A percentile compares a stretch with the other conserved stretches of the same genome.
phyloP scores from a whole-genome alignment of 2,797 vertebrate genomes.

The Sebastes reedi region DNA sequence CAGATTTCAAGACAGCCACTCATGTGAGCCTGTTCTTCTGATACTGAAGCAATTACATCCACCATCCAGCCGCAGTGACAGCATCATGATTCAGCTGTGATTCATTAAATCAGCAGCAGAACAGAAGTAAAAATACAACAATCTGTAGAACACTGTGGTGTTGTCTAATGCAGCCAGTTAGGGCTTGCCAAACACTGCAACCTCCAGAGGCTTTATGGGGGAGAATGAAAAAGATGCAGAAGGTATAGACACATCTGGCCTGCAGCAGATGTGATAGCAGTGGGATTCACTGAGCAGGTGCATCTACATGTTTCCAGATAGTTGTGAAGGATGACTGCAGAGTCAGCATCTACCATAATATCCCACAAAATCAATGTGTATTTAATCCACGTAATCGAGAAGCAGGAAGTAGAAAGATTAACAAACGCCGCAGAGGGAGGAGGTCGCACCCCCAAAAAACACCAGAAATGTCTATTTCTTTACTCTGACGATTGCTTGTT shows the following conservation, averaged over 20 bases:
- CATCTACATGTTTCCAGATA: background rate
- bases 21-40: background rate
- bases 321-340: background rate
- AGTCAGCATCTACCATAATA: background rate
- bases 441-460: no score
- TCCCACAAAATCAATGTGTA: no score
- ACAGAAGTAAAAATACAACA: background rate
- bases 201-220: background rate
- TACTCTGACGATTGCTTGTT: no score
- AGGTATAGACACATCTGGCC: background rate
- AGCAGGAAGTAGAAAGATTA: accelerated
- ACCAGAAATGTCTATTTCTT: accelerated
- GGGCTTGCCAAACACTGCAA: background rate
- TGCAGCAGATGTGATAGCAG: background rate
- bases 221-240: no score
- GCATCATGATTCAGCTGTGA: background rate
- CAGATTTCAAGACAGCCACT: background rate
- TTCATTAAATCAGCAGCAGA: background rate
- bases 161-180: background rate
- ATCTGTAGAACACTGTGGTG: background rate
- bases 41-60: background rate
- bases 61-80: background rate
- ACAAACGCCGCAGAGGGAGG: no score
- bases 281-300: background rate
- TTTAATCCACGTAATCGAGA: no score